Base-by-base conservation (phyloP, 1,140 invertebrate species). In the Melipona quadrifasciata region DNA sequence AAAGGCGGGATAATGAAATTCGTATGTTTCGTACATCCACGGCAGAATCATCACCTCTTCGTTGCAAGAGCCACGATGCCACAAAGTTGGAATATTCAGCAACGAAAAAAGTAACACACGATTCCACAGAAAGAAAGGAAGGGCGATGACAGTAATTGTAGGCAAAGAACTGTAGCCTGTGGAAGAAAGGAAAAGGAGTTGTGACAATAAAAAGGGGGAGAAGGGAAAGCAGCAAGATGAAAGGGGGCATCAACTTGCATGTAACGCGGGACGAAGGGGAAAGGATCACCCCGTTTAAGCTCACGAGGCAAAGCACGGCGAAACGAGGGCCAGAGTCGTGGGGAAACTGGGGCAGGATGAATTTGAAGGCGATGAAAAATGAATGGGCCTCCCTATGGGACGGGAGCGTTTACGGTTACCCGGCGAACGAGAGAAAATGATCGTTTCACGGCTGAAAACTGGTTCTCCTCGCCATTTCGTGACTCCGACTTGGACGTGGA, bases 361-460 rank as follows among this genome's bases (percentile, higher is more conserved):
- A 75, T 58, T 75, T 57, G 31, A 75, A 75, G 51, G 12, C 21
- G 73, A 57, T 75, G 73, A 75, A 75, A 75, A 75, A 75, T 75
- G 53, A 57, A 58, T 58, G 53, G 53, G 11, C 1, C 14, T 12
- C 16, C 31, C 53, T 31, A 24, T 34, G 53, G 73, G 31, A 55
- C 39, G 12, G 19, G 3, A 10, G n/a, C n/a, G 6, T 39, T 51
- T 6, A 39, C 24, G 24, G 24, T 1, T 47, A 24, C 16, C 19
- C 17, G 5, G 34, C 4, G 11, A n/a, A 31, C 1, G 1, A 10
- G 2, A 11, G 21, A n/a, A 21, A 70, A 70, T 70, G 24, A 70
- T 70, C 34, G 34, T 16, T 47, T 47, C 21, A 10, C 21, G 21
- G 8, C 27, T 34, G 68, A n/a, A 71, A 21, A 55, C n/a, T 73